Evolutionary conservation across 2,113 vertebrate genomes (phyloP).

Genomic region (Ammodytes dubius): DNA sequence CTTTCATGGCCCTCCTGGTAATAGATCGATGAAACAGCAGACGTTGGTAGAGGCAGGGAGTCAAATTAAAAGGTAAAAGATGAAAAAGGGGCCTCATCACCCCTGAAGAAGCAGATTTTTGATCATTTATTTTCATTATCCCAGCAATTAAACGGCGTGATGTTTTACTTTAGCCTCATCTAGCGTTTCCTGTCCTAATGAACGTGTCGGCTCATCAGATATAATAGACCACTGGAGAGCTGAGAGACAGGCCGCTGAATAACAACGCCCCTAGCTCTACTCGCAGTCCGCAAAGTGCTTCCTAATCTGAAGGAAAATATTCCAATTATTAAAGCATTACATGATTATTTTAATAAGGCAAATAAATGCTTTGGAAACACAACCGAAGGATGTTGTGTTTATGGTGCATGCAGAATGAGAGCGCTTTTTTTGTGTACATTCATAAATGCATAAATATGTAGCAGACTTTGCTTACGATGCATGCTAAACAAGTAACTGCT

Average conservation of each 20-base stretch:
- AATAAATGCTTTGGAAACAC: constrained; percentile 18
- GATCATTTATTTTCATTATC: constrained; percentile 79
- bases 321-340: constrained; percentile 57
- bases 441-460: not conserved
- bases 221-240: constrained; percentile 79
- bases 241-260: constrained; percentile 62
- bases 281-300: constrained; percentile 35
- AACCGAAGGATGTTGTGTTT: constrained; percentile 9
- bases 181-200: constrained; percentile 72
- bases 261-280: constrained; percentile 49
- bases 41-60: constrained; percentile 36
- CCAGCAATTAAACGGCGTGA: constrained; percentile 69
- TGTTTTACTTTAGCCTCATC: constrained; percentile 74
- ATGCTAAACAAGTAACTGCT: constrained; percentile 26
- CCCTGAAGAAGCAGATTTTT: constrained; percentile 51
- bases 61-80: constrained; percentile 77
- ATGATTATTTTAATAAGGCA: constrained; percentile 42
- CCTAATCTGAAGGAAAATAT: constrained; percentile 56
- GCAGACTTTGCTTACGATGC: not conserved
- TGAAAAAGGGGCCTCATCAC: constrained; percentile 54
- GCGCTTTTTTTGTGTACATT: too few species aligned
- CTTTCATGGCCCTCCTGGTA: constrained; percentile 52
- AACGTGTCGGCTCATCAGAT: constrained; percentile 76
- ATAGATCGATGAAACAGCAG: constrained; percentile 67
- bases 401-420: constrained; percentile 4